Evolutionary conservation across 2,888 invertebrate species (phyloP).

Genomic region (Trimorus sp.): DNA sequence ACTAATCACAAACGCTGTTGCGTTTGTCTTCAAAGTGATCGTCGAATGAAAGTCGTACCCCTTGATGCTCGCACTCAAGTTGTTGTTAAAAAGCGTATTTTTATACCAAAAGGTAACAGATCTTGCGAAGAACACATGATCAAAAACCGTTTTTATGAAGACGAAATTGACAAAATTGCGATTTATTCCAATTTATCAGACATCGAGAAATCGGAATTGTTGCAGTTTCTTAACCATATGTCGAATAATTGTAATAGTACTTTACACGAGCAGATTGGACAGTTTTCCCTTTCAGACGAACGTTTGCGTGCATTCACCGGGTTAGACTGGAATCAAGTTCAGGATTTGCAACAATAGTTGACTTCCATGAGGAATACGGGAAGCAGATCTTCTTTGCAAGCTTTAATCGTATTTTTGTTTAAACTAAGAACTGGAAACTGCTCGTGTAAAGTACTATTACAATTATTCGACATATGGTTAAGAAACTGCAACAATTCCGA

Average conservation of each 20-base stretch:
- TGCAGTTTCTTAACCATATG: constrained; percentile 12
- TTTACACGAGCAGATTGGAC: constrained; percentile 4
- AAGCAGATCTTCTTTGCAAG: constrained; percentile 7
- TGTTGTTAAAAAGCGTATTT: constrained; percentile 24
- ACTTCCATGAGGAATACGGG: constrained; percentile 14
- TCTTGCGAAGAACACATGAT: constrained; percentile 22
- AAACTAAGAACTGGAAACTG: too few relatives aligned
- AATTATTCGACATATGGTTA: constrained; percentile 5
- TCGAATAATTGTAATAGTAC: constrained; percentile 7
- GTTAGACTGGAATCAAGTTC: background rate
- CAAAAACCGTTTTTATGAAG: constrained; percentile 25
- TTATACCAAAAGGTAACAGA: constrained; percentile 31
- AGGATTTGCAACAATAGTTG: background rate
- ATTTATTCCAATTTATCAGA: background rate
- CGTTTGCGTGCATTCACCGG: constrained; percentile 20
- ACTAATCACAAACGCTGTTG: background rate
- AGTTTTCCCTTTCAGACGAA: constrained; percentile 13
- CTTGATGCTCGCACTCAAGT: constrained; percentile 17
- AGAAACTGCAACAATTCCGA: constrained; percentile 11
- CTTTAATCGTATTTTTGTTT: constrained; percentile 25
- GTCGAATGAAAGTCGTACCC: background rate
- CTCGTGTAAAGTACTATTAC: constrained; percentile 2
- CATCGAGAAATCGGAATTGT: constrained; percentile 4
- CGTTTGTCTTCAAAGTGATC: background rate
- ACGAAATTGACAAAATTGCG: constrained; percentile 13